Percentiles rank a stretch among this genome's conserved stretches.
These are phyloP conservation scores for Lutjanus argentimaculatus DNA, from an alignment of 2,797 vertebrate species.

Conservation along the genomic window DNA sequence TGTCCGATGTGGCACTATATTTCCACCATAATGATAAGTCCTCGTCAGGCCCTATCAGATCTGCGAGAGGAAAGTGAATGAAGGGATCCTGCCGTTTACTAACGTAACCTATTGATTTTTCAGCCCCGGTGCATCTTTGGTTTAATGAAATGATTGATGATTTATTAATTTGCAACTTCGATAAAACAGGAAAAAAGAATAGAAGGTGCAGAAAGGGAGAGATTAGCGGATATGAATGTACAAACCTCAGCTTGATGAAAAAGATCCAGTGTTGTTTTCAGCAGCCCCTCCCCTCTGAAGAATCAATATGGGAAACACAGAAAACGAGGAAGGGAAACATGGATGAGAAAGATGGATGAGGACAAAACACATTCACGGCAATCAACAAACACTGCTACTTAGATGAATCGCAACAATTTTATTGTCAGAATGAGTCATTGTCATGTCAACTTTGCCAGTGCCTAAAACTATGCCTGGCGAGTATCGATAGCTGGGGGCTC, in stretches of 20 bases:
- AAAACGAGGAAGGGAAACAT: constrained; percentile 50
- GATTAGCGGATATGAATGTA: constrained; percentile 33
- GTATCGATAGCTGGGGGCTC: constrained; percentile 41
- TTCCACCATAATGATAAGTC: constrained; percentile 32
- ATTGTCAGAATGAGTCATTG: constrained; percentile 42
- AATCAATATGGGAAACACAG: constrained; percentile 64
- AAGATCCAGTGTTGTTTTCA: constrained; percentile 98
- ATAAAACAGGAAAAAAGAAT: constrained; percentile 23
- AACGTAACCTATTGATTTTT: constrained; percentile 62
- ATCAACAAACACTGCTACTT: constrained; percentile 35
- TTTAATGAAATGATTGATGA: constrained; percentile 32
- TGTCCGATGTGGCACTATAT: not conserved
- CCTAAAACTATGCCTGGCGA: constrained; percentile 33
- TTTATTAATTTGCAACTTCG: constrained; percentile 59
- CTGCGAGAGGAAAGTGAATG: constrained; percentile 14
- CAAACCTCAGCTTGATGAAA: constrained; percentile 96
- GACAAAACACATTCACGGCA: constrained; percentile 40
- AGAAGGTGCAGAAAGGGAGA: constrained; percentile 6
- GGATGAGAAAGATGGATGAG: constrained; percentile 39
- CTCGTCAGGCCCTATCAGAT: constrained; percentile 24
- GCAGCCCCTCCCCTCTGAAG: constrained; percentile 94
- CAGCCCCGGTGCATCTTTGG: not conserved
- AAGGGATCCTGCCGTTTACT: constrained; percentile 48
- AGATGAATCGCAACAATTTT: constrained; percentile 19
- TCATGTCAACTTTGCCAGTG: constrained; percentile 11